Percentiles rank a stretch among this genome's conserved stretches.
Conservation (phyloP, 2,888 invertebrate genomes). For the Lepas anatifera region DNA sequence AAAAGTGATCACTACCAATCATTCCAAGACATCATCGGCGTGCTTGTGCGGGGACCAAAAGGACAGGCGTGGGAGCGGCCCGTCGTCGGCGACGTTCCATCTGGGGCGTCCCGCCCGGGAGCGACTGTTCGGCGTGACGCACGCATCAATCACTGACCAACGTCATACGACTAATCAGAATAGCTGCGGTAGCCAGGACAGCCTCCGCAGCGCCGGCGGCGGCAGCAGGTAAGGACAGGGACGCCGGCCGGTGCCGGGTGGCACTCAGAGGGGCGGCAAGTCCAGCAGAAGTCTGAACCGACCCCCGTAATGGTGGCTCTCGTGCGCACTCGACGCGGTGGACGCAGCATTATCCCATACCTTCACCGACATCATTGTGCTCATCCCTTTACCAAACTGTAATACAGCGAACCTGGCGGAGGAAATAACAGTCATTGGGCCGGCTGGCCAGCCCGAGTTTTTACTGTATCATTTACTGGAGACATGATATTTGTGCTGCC, state of each 20-base stretch:
- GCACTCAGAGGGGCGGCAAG: neutral
- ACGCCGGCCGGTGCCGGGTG: neutral
- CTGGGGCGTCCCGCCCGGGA: slow-evolving; percentile 17
- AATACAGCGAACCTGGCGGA: neutral
- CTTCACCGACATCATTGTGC: neutral
- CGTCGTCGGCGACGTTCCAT: no score
- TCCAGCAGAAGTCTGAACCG: neutral
- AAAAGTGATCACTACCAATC: no score
- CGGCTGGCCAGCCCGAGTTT: neutral
- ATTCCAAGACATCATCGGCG: no score
- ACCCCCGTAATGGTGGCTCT: neutral
- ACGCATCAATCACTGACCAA: slow-evolving; percentile 31
- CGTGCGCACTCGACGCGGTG: neutral
- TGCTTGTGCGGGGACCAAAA: no score
- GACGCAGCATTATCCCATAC: neutral
- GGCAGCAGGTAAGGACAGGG: neutral
- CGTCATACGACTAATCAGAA: slow-evolving; percentile 19
- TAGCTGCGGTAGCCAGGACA: neutral
- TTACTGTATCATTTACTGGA: slow-evolving; percentile 10
- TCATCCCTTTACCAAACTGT: slow-evolving; percentile 3
- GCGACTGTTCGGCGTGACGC: neutral
- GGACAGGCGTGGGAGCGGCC: no score
- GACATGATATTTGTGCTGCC: slow-evolving; percentile 1
- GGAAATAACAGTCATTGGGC: neutral
- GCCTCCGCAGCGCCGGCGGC: neutral